These are phyloP conservation scores for Drosophila seguyi DNA, from an alignment of 1,140 invertebrate genomes.

Conservation along the genomic window DNA sequence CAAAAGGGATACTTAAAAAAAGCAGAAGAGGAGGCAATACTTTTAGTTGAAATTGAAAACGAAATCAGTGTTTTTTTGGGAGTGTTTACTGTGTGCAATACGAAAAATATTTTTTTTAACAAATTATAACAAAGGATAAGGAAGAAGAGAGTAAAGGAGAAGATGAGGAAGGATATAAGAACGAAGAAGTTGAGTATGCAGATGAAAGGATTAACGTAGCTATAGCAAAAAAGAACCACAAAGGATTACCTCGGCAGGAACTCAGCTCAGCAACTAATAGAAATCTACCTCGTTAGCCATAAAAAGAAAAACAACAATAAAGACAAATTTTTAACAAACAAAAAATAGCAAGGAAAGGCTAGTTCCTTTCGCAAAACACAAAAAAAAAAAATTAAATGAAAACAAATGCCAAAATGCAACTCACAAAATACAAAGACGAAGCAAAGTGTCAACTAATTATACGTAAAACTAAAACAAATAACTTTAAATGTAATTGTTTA, in stretches of 20 bases:
- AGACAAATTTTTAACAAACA: background rate
- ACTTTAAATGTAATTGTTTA: constrained; percentile 82
- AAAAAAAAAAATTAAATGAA: constrained; percentile 7
- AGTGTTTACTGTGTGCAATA: constrained; percentile 72
- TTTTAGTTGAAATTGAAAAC: constrained; percentile 73
- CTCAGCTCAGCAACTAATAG: constrained; percentile 43
- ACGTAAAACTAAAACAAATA: constrained; percentile 79
- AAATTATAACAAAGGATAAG: constrained; percentile 13
- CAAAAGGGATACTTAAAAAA: constrained; percentile 56
- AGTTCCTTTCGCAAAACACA: constrained; percentile 16
- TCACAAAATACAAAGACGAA: constrained; percentile 31
- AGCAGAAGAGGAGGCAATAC: constrained; percentile 69
- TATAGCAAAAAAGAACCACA: constrained; percentile 28
- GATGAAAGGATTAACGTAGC: constrained; percentile 24
- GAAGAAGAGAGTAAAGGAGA: background rate
- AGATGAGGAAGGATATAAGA: background rate
- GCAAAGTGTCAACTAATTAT: constrained; percentile 71
- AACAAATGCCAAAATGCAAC: constrained; percentile 6
- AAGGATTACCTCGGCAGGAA: constrained; percentile 61
- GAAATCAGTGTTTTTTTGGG: constrained; percentile 17
- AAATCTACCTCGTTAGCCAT: constrained; percentile 74
- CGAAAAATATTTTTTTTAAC: constrained; percentile 35
- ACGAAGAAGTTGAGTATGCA: constrained; percentile 1
- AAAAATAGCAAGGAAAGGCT: constrained; percentile 4
- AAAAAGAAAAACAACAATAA: constrained; percentile 23